These are phyloP conservation scores for Oasisia sp. DNA, from an alignment of 2,888 invertebrate species.

Conservation along the genomic window DNA sequence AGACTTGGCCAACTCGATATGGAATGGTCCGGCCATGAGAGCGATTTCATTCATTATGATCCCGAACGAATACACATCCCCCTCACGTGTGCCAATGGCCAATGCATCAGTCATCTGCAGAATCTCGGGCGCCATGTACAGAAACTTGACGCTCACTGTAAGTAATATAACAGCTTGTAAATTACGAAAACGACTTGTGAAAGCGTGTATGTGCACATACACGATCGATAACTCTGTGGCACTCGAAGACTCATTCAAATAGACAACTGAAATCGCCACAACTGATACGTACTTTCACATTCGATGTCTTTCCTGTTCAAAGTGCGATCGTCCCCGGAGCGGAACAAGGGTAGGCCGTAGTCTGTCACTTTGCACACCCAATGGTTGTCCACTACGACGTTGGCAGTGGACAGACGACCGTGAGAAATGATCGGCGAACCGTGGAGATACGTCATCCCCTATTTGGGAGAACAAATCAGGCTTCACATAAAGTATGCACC, in stretches of 20 bases:
- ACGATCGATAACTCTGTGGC: background rate
- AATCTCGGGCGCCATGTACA: background rate
- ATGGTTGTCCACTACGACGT: background rate
- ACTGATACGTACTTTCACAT: background rate
- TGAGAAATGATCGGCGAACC: background rate
- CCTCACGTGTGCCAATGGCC: slow-evolving; percentile 76
- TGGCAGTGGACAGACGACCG: background rate
- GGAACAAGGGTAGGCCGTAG: background rate
- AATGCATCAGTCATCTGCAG: background rate
- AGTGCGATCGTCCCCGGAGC: background rate
- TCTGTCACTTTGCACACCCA: background rate
- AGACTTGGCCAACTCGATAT: background rate
- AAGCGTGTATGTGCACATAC: too few species aligned
- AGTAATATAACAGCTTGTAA: background rate
- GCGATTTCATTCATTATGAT: slow-evolving; percentile 64
- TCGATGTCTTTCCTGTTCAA: background rate
- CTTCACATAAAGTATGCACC: too few species aligned
- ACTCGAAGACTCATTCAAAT: background rate
- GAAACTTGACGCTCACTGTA: background rate
- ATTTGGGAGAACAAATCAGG: background rate
- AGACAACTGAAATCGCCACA: background rate
- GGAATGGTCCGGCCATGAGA: slow-evolving; percentile 57
- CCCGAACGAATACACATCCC: slow-evolving; percentile 73
- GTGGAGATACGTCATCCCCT: background rate
- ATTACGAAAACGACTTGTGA: too few species aligned